Percentiles rank a stretch among this genome's conserved stretches.
Conservation (phyloP, 2,797 vertebrate genomes). For the Girardinus metallicus region DNA sequence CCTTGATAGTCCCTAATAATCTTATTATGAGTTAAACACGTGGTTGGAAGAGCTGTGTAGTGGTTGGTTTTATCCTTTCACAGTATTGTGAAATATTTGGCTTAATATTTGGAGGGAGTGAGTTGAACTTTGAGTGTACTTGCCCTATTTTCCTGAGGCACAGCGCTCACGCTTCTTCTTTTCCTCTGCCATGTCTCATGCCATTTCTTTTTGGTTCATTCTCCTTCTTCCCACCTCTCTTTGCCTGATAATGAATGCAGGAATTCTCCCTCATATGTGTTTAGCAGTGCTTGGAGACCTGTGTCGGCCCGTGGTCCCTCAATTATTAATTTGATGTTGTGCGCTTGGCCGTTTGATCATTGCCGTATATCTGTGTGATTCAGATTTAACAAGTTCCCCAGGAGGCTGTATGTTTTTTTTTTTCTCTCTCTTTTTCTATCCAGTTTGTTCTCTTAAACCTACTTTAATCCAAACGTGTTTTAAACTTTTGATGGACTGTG, state of each 20-base stretch:
- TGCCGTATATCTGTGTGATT: conserved; percentile 71
- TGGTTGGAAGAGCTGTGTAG: neutral
- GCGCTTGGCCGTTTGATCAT: conserved; percentile 78
- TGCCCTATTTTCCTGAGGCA: conserved; percentile 44
- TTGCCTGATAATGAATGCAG: conserved; percentile 64
- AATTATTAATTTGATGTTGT: conserved; percentile 82
- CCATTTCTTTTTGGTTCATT: conserved; percentile 36
- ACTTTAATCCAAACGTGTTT: conserved; percentile 16
- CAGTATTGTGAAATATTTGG: conserved; percentile 36
- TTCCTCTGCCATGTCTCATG: conserved; percentile 33
- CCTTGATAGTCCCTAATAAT: neutral
- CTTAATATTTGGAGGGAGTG: conserved; percentile 22
- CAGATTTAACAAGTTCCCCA: conserved; percentile 75
- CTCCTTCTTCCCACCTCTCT: conserved; percentile 31
- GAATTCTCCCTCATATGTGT: conserved; percentile 73
- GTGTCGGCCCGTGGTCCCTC: conserved; percentile 70
- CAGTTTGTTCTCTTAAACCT: conserved; percentile 53
- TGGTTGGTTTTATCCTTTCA: conserved; percentile 13
- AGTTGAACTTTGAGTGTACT: conserved; percentile 43
- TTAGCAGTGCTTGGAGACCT: conserved; percentile 71
- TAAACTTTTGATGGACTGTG: conserved; percentile 29
- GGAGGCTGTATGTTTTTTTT: conserved; percentile 52
- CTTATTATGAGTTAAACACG: neutral
- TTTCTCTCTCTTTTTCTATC: conserved; percentile 28
- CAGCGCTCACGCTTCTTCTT: conserved; percentile 34